Evolutionary conservation across 2,113 vertebrate species (phyloP), one percentile per base, ranked within the genome.

Genomic region (Bettongia penicillata): DNA sequence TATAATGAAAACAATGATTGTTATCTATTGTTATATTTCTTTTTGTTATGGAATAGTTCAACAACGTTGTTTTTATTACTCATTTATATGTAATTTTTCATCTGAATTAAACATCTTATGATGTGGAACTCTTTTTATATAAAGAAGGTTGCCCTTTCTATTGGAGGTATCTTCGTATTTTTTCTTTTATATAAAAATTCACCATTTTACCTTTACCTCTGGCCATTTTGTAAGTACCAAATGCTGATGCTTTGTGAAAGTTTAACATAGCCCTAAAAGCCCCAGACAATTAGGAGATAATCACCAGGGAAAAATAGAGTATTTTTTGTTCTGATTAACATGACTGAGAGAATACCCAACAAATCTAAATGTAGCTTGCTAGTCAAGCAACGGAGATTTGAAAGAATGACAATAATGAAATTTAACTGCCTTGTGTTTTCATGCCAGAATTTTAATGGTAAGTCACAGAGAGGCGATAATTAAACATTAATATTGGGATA

Each of bases 331-430:
- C 52, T 90, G 23, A 61, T 93, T 31, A 51, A 2, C 24, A 91
- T 23, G 37, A 26, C 25, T 89, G 93, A 95, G 51, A 47, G 55
- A 61, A 53, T 89, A 53, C 0, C 0, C 91, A 95, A 47, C 47
- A 94, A 93, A 28, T 90, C 22, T 92, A 50, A 53, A 93, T 77
- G 26, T 53, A 91, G 51, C 53, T 96, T 92, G 48, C 51, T 90
- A 94, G 24, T 53, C 47, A 97, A 94, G 22, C 61, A 94, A 89
- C 96, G 94, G 93, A 97, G 91, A 91, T 95, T 3, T 90, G 51
- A 93, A 92, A 90, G 91, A 92, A 90, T 51, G 31, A 0, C 53
- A 84, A 52, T 51, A 91, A 92, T 43, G 93, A 61, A 93, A 95
- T 57, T 92, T 16, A 93, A 77, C 91, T 68, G 49, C 55, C 94